Evolutionary conservation across 2,797 vertebrate species (phyloP).

Genomic region (Coregonus suidteri): DNA sequence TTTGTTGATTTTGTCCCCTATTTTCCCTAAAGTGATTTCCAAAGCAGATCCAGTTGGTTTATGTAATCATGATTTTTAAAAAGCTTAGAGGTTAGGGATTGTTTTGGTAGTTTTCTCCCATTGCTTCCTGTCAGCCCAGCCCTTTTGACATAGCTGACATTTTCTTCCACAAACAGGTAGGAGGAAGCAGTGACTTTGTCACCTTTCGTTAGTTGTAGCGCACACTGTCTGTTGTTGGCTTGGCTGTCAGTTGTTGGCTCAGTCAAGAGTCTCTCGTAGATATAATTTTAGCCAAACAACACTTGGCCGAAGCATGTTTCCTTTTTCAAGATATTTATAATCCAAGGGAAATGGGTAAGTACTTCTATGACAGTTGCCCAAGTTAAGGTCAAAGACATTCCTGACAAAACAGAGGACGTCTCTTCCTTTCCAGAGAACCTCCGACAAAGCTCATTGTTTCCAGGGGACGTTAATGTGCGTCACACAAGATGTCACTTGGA

Average conservation of each 20-base stretch:
- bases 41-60: neutral
- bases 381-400: slow-evolving; percentile 44
- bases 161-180: slow-evolving; percentile 31
- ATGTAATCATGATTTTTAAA: neutral
- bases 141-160: slow-evolving; percentile 17
- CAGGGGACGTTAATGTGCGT: slow-evolving; percentile 71
- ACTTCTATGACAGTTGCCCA: slow-evolving; percentile 47
- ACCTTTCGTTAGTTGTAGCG: slow-evolving; percentile 10
- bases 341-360: slow-evolving; percentile 53
- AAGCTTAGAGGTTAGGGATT: neutral
- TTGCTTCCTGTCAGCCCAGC: slow-evolving; percentile 6
- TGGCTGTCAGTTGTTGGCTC: neutral
- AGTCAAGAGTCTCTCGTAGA: slow-evolving; percentile 20
- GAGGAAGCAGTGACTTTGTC: slow-evolving; percentile 17
- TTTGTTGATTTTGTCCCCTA: neutral
- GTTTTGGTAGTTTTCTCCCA: slow-evolving; percentile 19
- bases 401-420: slow-evolving; percentile 46
- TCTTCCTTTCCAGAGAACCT: slow-evolving; percentile 57
- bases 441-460: slow-evolving; percentile 71
- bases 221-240: slow-evolving; percentile 5
- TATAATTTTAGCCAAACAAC: slow-evolving; percentile 66
- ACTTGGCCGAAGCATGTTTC: slow-evolving; percentile 43
- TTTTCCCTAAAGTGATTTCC: neutral
- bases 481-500: slow-evolving; percentile 57
- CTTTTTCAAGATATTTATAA: slow-evolving; percentile 60